phyloP scores from a whole-genome alignment of 2,797 vertebrate species.

The Salmo trutta region DNA sequence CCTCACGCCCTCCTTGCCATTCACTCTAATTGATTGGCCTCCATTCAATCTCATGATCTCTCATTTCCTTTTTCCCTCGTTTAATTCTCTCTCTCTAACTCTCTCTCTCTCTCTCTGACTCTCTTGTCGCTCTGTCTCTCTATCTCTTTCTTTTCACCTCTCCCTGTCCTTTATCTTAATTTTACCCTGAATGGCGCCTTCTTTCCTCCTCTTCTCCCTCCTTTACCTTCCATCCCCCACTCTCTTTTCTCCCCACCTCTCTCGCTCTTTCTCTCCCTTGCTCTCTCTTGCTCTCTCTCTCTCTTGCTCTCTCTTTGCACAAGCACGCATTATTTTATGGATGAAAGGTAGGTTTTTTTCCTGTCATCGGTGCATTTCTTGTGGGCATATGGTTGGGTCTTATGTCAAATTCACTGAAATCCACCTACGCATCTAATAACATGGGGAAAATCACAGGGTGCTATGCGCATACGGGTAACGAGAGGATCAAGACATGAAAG shows the following conservation, averaged over 20 bases:
- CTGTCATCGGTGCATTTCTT: no score
- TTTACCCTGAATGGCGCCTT: neutral
- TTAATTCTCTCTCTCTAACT: conserved; percentile 1
- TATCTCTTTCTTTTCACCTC: neutral
- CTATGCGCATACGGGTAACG: no score
- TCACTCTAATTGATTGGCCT: neutral
- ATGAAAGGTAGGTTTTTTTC: no score
- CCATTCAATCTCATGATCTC: conserved; percentile 1
- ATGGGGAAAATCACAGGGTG: no score
- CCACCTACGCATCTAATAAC: no score
- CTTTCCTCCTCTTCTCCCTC: neutral
- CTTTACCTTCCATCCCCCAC: neutral
- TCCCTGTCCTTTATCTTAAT: neutral
- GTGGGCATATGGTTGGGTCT: no score
- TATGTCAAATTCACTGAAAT: no score
- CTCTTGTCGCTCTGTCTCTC: neutral
- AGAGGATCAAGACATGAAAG: no score
- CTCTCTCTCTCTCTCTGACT: neutral
- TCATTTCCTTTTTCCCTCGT: conserved; percentile 1
- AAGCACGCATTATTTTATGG: no score
- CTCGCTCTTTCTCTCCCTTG: neutral
- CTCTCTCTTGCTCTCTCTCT: neutral
- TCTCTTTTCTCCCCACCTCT: neutral
- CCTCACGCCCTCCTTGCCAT: neutral
- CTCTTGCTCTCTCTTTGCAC: neutral